phyloP scores from a whole-genome alignment of 2,888 invertebrate species.

The Corbicula japonica region DNA sequence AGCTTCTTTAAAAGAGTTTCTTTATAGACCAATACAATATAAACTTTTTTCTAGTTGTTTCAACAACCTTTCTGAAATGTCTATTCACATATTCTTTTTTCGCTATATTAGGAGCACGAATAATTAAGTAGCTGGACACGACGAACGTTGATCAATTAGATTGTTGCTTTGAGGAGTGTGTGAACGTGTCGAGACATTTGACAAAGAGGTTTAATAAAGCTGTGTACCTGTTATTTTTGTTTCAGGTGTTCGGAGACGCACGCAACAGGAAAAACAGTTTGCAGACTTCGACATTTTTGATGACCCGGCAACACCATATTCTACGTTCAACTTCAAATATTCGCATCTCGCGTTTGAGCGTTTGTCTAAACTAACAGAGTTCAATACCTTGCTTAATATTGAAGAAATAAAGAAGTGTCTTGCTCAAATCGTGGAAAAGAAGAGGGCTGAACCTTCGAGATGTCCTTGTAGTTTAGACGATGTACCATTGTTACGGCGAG shows the following conservation, averaged over 20 bases:
- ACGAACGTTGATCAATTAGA: background rate
- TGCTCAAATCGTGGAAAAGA: conserved; percentile 77
- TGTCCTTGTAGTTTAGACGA: conserved; percentile 70
- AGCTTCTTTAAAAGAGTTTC: too few species aligned
- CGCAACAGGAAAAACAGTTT: conserved; percentile 86
- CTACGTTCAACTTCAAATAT: conserved; percentile 87
- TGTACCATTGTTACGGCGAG: conserved; percentile 71
- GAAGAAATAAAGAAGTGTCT: conserved; percentile 85
- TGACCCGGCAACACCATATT: conserved; percentile 86
- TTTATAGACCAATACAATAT: too few species aligned
- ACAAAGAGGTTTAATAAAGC: background rate
- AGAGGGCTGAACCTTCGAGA: conserved; percentile 69
- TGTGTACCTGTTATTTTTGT: background rate
- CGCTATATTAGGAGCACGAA: too few species aligned
- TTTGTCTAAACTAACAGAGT: conserved; percentile 87
- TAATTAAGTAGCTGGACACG: background rate
- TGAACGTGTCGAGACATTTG: too few species aligned
- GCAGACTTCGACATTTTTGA: conserved; percentile 87
- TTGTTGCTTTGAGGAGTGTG: too few species aligned
- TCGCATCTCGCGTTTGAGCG: conserved; percentile 85
- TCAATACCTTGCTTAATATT: conserved; percentile 86
- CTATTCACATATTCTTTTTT: too few species aligned
- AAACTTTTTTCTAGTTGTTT: too few species aligned
- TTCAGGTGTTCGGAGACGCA: conserved; percentile 85
- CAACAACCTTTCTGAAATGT: too few species aligned